Evolutionary conservation across 2,888 invertebrate genomes (phyloP).

Genomic region (Eurois occulta): DNA sequence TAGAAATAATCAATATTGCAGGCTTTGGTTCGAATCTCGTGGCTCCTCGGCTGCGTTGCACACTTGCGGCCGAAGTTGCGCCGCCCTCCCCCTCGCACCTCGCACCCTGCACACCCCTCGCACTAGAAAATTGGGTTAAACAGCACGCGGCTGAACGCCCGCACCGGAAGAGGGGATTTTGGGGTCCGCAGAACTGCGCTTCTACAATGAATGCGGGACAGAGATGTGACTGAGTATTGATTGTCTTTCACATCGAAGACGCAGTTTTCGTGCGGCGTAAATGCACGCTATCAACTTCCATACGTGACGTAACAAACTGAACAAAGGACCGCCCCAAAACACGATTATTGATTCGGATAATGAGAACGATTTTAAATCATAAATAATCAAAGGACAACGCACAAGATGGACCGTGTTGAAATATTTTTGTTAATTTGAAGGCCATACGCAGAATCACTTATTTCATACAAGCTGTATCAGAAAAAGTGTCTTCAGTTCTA

Average conservation of each 20-base stretch:
- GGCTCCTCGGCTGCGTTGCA: constrained; percentile 84
- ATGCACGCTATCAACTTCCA: constrained; percentile 50
- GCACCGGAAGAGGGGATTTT: constrained; percentile 88
- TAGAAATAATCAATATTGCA: constrained; percentile 88
- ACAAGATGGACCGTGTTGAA: background rate
- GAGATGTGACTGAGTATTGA: constrained; percentile 89
- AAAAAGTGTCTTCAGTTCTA: no score
- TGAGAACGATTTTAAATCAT: no score
- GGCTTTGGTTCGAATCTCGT: constrained; percentile 82
- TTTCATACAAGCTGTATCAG: constrained; percentile 2
- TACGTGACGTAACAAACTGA: constrained; percentile 18
- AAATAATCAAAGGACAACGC: background rate
- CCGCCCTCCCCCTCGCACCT: constrained; percentile 77
- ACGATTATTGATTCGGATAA: constrained; percentile 5
- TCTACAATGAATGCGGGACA: constrained; percentile 88
- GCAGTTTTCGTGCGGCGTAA: constrained; percentile 76
- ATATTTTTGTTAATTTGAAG: background rate
- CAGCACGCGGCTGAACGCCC: constrained; percentile 87
- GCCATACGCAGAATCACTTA: background rate
- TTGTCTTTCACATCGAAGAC: constrained; percentile 84
- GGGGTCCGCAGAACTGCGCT: constrained; percentile 86
- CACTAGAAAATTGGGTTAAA: constrained; percentile 90
- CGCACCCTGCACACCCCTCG: constrained; percentile 83
- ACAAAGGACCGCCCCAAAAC: constrained; percentile 23
- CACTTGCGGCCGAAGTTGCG: constrained; percentile 86